These are phyloP conservation scores for Tyrophagus putrescentiae DNA, from an alignment of 1,140 invertebrate species.

Conservation along the genomic window DNA sequence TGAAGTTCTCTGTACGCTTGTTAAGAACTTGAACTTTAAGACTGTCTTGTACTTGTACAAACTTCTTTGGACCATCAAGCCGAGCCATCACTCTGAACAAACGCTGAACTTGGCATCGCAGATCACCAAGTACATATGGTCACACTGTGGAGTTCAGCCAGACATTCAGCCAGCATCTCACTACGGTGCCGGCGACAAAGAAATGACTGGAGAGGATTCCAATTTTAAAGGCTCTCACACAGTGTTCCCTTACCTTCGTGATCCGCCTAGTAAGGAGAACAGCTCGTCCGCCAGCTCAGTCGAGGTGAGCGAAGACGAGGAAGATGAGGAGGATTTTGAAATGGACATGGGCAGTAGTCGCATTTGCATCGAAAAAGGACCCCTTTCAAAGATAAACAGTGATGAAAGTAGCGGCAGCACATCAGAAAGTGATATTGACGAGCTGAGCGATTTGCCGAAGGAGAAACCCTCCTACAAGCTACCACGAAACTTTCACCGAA, in stretches of 20 bases:
- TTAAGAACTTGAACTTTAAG: slow-evolving; percentile 70
- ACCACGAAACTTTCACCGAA: not conserved
- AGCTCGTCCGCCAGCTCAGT: slow-evolving; percentile 9
- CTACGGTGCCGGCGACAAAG: not conserved
- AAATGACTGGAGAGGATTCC: not conserved
- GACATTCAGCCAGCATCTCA: not conserved
- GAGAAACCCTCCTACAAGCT: not conserved
- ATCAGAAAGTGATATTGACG: slow-evolving; percentile 19
- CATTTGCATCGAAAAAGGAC: not conserved
- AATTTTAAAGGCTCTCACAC: slow-evolving; percentile 1
- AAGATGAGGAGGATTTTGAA: slow-evolving; percentile 19
- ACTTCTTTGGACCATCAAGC: slow-evolving; percentile 62
- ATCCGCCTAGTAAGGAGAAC: not conserved
- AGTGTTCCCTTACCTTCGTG: not conserved
- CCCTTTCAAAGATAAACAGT: not conserved
- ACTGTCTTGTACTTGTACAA: slow-evolving; percentile 74
- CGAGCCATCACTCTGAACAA: slow-evolving; percentile 82
- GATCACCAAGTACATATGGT: slow-evolving; percentile 75
- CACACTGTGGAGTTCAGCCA: slow-evolving; percentile 35
- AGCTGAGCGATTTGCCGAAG: not conserved
- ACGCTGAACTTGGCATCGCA: slow-evolving; percentile 74
- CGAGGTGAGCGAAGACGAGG: slow-evolving; percentile 22
- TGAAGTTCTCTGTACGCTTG: slow-evolving; percentile 69
- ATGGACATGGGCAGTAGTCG: not conserved
- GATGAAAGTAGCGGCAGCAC: slow-evolving; percentile 9